These are phyloP conservation scores for Sebastes ruberrimus DNA, from an alignment of 2,797 vertebrate genomes.

Conservation along the genomic window DNA sequence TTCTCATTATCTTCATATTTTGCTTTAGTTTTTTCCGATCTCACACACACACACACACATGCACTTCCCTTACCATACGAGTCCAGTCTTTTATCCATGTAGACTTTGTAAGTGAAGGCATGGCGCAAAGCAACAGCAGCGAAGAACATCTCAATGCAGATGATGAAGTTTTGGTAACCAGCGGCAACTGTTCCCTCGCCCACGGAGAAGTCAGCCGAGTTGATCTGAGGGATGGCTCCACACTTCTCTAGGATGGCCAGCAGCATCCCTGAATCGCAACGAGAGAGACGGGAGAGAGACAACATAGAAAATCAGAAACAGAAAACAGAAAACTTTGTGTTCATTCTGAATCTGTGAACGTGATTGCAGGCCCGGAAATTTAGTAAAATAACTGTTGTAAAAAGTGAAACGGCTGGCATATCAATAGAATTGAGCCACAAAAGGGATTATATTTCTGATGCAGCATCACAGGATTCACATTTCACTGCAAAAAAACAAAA, in stretches of 20 bases:
- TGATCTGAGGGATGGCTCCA: constrained; percentile 96
- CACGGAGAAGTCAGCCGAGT: constrained; percentile 89
- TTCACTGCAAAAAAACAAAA: background rate
- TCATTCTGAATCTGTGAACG: background rate
- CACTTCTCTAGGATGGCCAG: constrained; percentile 98
- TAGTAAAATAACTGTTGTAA: background rate
- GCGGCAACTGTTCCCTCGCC: constrained; percentile 97
- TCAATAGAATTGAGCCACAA: background rate
- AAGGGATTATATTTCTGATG: background rate
- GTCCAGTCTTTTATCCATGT: constrained; percentile 95
- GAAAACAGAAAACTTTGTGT: background rate
- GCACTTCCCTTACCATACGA: constrained; percentile 85
- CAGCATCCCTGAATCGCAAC: constrained; percentile 88
- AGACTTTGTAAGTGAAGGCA: constrained; percentile 96
- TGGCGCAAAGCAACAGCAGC: constrained; percentile 94
- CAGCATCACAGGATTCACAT: background rate
- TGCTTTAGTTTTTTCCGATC: background rate
- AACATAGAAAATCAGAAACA: background rate
- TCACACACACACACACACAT: background rate
- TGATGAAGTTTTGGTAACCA: constrained; percentile 99
- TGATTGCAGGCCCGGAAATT: background rate
- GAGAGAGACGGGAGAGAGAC: background rate
- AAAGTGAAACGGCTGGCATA: background rate
- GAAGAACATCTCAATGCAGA: constrained; percentile 99
- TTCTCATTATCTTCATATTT: background rate